Evolutionary conservation across 2,113 vertebrate species (phyloP).

Genomic region (Pollachius pollachius): DNA sequence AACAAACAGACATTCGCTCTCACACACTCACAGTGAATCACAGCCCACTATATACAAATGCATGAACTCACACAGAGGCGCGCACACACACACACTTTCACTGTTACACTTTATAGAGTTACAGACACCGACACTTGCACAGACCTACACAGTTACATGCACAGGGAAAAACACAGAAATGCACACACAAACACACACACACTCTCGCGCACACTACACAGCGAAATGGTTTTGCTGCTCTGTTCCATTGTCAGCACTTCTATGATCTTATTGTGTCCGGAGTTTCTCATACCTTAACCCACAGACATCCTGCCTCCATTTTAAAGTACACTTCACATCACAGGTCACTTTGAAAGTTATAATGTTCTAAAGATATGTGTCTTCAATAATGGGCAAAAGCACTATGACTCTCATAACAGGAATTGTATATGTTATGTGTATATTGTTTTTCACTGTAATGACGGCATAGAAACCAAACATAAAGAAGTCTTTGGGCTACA

Average conservation of each 20-base stretch:
- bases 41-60: background rate
- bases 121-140: constrained; percentile 35
- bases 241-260: constrained; percentile 28
- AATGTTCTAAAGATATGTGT: no score
- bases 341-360: no score
- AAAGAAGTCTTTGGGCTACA: no score
- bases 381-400: no score
- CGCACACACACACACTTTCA: constrained; percentile 1
- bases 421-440: no score
- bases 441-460: no score
- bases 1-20: constrained; percentile 32
- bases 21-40: constrained; percentile 19
- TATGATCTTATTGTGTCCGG: constrained; percentile 24
- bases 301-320: constrained; percentile 13
- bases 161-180: background rate
- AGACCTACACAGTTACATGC: constrained; percentile 8
- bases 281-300: background rate
- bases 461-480: no score
- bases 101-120: constrained; percentile 3
- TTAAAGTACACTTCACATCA: constrained; percentile 29
- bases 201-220: constrained; percentile 29
- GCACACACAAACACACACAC: constrained; percentile 19
- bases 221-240: background rate
- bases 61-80: background rate
- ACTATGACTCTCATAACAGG: no score